Base-by-base conservation (phyloP, 2,797 vertebrate genomes). In the Megaceryle alcyon region DNA sequence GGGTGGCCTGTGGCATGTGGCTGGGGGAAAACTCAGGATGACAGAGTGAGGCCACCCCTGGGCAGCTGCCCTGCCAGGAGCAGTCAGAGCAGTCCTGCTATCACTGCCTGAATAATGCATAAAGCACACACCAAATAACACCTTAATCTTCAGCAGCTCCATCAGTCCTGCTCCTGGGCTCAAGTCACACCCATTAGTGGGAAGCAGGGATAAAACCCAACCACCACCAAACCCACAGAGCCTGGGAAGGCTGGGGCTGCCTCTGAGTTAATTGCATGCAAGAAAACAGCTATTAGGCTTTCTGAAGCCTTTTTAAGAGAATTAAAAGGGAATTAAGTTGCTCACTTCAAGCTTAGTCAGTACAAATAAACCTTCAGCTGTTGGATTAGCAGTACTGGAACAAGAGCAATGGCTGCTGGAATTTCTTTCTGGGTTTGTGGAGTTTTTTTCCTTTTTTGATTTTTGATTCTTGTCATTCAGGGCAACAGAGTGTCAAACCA, bases 321-420 rank as follows among this genome's bases (percentile, higher is more conserved):
- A 93, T 79, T 81, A 73, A 94, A 94, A 60, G 48, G 77, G 90
- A 93, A 94, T 96, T 93, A 84, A 76, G 48, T 89, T 86, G 75
- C 91, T 81, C 82, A 56, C 57, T 88, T 88, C 82, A 91, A 91
- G 82, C 63, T 95, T 92, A 96, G 61, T 75, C 86, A 85, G 84
- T 96, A 94, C 96, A 95, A 97, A 97, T 92, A 94, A 94, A 86
- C 83, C 85, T 72, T 94, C 44, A 16, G 72, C 88, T 94, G 77
- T 56, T 94, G 94, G 92, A 92, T 97, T 96, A 96, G 69, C 60
- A 53, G 35, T 68, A 56, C 72, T 2, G 6, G 75, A 88, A 10
- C 77, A 48, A 51, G 60, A 94, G 71, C 8, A 0, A 48, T 5
- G 17, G 39, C 25, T 46, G 70, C 66, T 71, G 54, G 88, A 89